Evolutionary conservation across 2,113 vertebrate genomes (phyloP).

Genomic region (Ovis aries): ARS-UI_Ramb_v3.0 NC_056061.1:80906501-80907000

Average conservation of each 20-base stretch:
- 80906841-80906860: constrained; percentile 66
- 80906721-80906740: background rate
- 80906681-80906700: background rate
- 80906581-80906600: too few species aligned
- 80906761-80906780: background rate
- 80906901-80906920: constrained; percentile 67
- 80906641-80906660: background rate
- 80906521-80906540: background rate
- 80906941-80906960: constrained; percentile 81
- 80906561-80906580: background rate
- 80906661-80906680: background rate
- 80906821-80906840: background rate
- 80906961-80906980: constrained; percentile 83
- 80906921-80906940: constrained; percentile 81
- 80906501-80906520: background rate
- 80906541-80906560: background rate
- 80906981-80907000: constrained; percentile 80
- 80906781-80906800: background rate
- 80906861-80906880: constrained; percentile 49
- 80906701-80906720: background rate
- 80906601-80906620: background rate
- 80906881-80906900: constrained; percentile 62
- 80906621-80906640: background rate
- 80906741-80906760: background rate
- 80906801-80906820: background rate